phyloP scores from a whole-genome alignment of 1,140 invertebrate species.

The Drosophila melanica region DNA sequence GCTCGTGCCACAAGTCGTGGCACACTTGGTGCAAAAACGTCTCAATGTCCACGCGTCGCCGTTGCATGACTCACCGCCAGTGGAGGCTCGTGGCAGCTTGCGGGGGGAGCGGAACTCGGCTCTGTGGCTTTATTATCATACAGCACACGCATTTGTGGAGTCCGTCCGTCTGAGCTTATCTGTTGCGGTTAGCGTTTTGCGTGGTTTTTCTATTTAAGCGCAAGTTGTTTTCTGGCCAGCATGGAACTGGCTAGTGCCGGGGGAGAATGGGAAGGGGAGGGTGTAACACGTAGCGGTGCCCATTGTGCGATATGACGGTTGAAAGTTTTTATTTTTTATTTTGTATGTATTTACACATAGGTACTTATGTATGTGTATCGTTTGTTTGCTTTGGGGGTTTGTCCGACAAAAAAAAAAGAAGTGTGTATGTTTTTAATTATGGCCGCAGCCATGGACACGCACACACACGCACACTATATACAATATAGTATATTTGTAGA shows the following conservation, averaged over 20 bases:
- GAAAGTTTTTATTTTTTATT: not conserved
- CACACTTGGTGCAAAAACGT: slow-evolving; percentile 36
- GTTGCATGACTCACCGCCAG: slow-evolving; percentile 46
- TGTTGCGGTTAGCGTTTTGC: slow-evolving; percentile 35
- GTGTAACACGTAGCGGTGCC: not conserved
- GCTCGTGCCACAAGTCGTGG: slow-evolving; percentile 46
- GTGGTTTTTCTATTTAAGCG: slow-evolving; percentile 63
- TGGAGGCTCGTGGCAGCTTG: not conserved
- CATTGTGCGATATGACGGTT: slow-evolving; percentile 21
- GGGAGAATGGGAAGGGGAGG: not conserved
- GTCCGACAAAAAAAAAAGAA: slow-evolving; percentile 58
- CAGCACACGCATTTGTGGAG: slow-evolving; percentile 40
- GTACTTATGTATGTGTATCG: slow-evolving; percentile 7
- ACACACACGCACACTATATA: not conserved
- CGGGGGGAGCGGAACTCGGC: no score
- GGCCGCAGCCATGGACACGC: not conserved
- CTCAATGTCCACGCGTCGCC: slow-evolving; percentile 38
- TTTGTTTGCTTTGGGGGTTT: slow-evolving; percentile 63
- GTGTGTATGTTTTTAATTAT: slow-evolving; percentile 34
- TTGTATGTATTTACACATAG: slow-evolving; percentile 9
- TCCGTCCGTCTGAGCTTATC: slow-evolving; percentile 53
- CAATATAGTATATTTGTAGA: slow-evolving; percentile 15
- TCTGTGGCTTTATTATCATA: slow-evolving; percentile 53
- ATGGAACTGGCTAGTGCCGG: not conserved
- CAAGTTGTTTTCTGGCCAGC: slow-evolving; percentile 13